Percentiles rank a stretch among this genome's conserved stretches.
These are phyloP conservation scores for Psilanteris sp. DNA, from an alignment of 1,140 invertebrate species.

Conservation along the genomic window DNA sequence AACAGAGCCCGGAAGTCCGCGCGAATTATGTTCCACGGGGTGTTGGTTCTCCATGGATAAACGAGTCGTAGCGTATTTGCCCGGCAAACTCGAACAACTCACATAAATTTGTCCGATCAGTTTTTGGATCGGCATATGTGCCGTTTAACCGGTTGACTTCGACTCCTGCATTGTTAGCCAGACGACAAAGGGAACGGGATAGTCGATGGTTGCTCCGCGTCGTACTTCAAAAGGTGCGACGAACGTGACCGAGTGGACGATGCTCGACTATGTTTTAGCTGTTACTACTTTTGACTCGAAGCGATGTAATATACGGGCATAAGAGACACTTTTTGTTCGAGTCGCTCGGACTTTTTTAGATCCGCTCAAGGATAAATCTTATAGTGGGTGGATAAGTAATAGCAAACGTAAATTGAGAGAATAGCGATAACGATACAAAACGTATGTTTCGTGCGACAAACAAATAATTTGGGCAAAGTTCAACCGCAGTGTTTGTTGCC, in stretches of 20 bases:
- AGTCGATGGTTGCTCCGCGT: conserved; percentile 14
- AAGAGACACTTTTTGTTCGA: too few relatives aligned
- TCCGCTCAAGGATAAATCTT: too few relatives aligned
- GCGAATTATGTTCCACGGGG: conserved; percentile 42
- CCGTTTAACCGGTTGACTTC: conserved; percentile 23
- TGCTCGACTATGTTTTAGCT: conserved; percentile 56
- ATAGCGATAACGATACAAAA: too few relatives aligned
- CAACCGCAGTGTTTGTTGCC: too few relatives aligned
- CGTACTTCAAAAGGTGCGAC: conserved; percentile 35
- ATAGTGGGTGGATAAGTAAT: too few relatives aligned
- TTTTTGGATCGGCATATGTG: conserved; percentile 51
- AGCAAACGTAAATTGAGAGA: too few relatives aligned
- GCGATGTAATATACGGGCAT: conserved; percentile 33
- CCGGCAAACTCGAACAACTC: conserved; percentile 65
- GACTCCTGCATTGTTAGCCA: conserved; percentile 9
- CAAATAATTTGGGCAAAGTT: too few relatives aligned
- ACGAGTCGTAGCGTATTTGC: conserved; percentile 56
- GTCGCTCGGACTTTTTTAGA: too few relatives aligned
- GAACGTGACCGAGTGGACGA: conserved; percentile 43
- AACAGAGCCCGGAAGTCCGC: conserved; percentile 19
- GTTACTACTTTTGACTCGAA: conserved; percentile 63
- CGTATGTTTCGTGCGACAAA: too few relatives aligned
- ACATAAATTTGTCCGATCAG: conserved; percentile 70
- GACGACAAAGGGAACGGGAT: conserved; percentile 30
- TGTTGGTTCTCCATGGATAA: conserved; percentile 20